Evolutionary conservation across 2,113 vertebrate species (phyloP), one percentile per base, ranked within the genome.

Genomic region (Phaethon lepturus): DNA sequence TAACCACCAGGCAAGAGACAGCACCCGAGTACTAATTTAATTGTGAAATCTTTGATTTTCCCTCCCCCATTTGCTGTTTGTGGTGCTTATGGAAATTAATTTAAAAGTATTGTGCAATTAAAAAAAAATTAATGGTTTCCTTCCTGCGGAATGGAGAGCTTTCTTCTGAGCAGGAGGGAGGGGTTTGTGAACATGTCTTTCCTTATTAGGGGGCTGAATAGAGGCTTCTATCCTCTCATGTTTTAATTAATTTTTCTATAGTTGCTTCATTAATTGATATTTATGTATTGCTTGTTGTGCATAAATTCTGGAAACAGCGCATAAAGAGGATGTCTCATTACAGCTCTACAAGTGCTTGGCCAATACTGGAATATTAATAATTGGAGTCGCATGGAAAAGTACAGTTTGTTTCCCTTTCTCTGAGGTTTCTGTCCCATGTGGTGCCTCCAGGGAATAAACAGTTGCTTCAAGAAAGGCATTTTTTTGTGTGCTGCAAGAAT

Each of bases 221-320:
- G 91, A 97, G 58, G 67, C 69, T 93, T 95, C 94, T 88, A 86
- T 91, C 79, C 79, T 95, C 89, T 97, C 73, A 92, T 89, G 95
- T 92, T 98, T 97, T 95, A 97, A 98, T 98, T 97, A 96, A 92
- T 96, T 97, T 97, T 95, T 95, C 87, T 79, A 91, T 94, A 95
- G 89, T 95, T 90, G 76, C 93, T 97, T 97, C 95, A 96, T 98
- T 98, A 97, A 97, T 97, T 97, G 94, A 94, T 98, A 97, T 98
- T 98, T 98, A 97, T 96, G 95, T 92, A 93, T 96, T 95, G 93
- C 96, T 95, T 93, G 90, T 94, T 95, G 90, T 93, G 95, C 95
- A 95, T 97, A 97, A 97, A 97, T 97, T 93, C 96, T 93, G 87
- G 82, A 94, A 97, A 90, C 75, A 45, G 91, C 31, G 7, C 66